phyloP scores from a whole-genome alignment of 2,797 vertebrate species.

The Coregonus sp. region DNA sequence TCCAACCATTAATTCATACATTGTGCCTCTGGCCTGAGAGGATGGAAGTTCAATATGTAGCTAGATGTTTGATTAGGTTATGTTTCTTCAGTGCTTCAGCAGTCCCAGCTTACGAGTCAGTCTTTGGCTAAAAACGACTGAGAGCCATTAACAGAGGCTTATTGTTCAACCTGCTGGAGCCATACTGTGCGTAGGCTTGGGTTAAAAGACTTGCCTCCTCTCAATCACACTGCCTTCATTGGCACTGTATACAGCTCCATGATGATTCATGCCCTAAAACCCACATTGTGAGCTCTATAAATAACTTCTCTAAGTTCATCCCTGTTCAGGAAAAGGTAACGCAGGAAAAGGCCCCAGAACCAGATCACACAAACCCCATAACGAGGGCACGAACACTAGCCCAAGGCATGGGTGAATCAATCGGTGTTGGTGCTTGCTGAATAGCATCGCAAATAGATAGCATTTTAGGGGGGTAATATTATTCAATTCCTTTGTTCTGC shows the following conservation, averaged over 20 bases:
- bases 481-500: slow-evolving; percentile 41
- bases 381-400: not conserved
- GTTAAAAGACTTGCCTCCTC: not conserved
- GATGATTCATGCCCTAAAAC: slow-evolving; percentile 1
- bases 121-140: not conserved
- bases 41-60: too few relatives aligned
- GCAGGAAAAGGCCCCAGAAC: not conserved
- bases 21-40: too few relatives aligned
- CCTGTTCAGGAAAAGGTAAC: not conserved
- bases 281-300: slow-evolving; percentile 1
- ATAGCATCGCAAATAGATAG: slow-evolving; percentile 23
- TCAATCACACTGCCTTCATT: not conserved
- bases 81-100: not conserved
- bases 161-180: not conserved
- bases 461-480: slow-evolving; percentile 29
- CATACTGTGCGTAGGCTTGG: not conserved
- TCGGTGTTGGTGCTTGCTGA: not conserved
- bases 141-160: not conserved
- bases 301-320: not conserved
- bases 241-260: not conserved
- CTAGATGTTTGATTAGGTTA: not conserved
- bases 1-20: too few relatives aligned
- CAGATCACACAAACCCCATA: not conserved
- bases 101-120: not conserved
- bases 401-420: not conserved